These are phyloP conservation scores for Crenuchus spilurus DNA, from an alignment of 2,797 vertebrate species.

Conservation along the genomic window DNA sequence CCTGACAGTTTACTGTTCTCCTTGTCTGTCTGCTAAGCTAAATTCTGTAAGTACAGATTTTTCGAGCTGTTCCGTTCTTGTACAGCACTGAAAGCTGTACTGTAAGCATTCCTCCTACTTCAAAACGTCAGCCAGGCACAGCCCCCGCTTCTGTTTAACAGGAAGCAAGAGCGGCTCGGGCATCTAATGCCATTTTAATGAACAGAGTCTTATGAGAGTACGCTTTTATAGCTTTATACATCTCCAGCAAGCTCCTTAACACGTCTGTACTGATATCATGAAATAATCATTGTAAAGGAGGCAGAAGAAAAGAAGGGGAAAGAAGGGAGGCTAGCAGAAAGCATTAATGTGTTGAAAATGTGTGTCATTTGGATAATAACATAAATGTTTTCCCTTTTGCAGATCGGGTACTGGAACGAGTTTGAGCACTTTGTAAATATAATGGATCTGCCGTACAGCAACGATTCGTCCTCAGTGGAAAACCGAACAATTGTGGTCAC, in stretches of 20 bases:
- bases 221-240: slow-evolving; percentile 30
- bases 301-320: background rate
- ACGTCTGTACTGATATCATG: slow-evolving; percentile 22
- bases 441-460: slow-evolving; percentile 90
- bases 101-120: slow-evolving; percentile 35
- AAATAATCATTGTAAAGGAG: slow-evolving; percentile 23
- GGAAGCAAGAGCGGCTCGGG: slow-evolving; percentile 53
- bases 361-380: slow-evolving; percentile 53
- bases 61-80: slow-evolving; percentile 16
- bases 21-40: slow-evolving; percentile 29
- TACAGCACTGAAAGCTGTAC: background rate
- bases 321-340: background rate
- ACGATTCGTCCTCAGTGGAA: slow-evolving; percentile 94
- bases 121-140: slow-evolving; percentile 28
- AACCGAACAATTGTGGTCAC: slow-evolving; percentile 99
- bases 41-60: slow-evolving; percentile 21
- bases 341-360: slow-evolving; percentile 33
- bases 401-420: slow-evolving; percentile 99
- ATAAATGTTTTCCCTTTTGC: slow-evolving; percentile 70
- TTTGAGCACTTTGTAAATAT: slow-evolving; percentile 95
- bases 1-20: background rate
- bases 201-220: slow-evolving; percentile 56
- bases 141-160: slow-evolving; percentile 44
- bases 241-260: slow-evolving; percentile 35
- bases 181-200: slow-evolving; percentile 65